Evolutionary conservation across 1,140 invertebrate genomes (phyloP), one percentile per base, ranked within the genome.

Genomic region (Aphelinus atriplicis): DNA sequence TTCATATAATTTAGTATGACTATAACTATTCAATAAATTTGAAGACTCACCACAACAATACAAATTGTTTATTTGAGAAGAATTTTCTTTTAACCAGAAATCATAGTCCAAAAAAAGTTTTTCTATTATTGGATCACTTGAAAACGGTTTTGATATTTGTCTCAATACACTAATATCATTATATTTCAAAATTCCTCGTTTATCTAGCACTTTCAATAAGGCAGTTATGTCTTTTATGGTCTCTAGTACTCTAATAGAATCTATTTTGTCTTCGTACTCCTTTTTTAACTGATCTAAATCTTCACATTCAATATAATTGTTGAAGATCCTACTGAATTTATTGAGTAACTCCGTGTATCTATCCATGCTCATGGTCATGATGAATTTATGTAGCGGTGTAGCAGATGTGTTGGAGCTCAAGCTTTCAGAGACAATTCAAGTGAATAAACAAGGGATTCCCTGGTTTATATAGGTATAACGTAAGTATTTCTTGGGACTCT

Each of bases 161-260:
- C 77, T 72, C 43, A 87, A 73, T 3, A 78, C 78, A 42, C 72
- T 67, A 6, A 87, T 80, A 60, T 82, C 75, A 43, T 79, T 43
- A 60, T 65, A 82, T 42, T 70, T 75, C 6, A 87, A 48, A 63
- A 75, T 48, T 61, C 78, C 75, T 3, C 84, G 76, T 72, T 86
- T 86, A 75, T 87, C 84, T 3, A 88, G 71, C 4, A 83, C 55
- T 65, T 77, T 79, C 48, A 87, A 55, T 48, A 88, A 79, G 42
- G 47, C 63, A 10, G 73, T 75, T 3, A 87, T 55, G 65, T 82
- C 61, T 7, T 77, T 80, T 45, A 86, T 82, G 1, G 75, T 65
- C 45, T 83, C 82, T 1, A 76, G 64, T 58, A 66, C 75, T 2
- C 85, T 80, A 50, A 62, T 76, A 7, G 84, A 85, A 63, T 82